phyloP scores from a whole-genome alignment of 2,797 vertebrate genomes.

The Manis javanica region DNA sequence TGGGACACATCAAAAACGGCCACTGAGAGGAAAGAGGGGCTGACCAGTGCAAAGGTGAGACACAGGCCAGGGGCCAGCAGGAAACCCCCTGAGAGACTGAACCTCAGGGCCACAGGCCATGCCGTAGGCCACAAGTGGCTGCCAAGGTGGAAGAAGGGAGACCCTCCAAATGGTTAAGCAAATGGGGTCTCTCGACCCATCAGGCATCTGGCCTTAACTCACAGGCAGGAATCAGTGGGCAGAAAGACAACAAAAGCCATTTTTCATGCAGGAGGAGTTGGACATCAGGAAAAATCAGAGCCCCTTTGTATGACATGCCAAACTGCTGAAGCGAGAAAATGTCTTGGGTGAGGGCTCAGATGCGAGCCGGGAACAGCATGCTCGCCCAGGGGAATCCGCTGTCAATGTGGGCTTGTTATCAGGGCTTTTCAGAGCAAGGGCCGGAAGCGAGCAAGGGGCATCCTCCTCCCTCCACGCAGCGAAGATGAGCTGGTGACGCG shows the following conservation, averaged over 20 bases:
- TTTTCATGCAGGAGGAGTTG: constrained; percentile 88
- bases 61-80: background rate
- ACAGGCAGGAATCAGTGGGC: constrained; percentile 83
- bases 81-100: background rate
- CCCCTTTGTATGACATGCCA: constrained; percentile 90
- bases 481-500: constrained; percentile 89
- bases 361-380: constrained; percentile 84
- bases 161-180: constrained; percentile 69
- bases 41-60: fast-evolving
- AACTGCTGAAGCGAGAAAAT: constrained; percentile 88
- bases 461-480: constrained; percentile 86
- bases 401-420: constrained; percentile 89
- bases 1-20: background rate
- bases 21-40: fast-evolving
- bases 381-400: constrained; percentile 86
- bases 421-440: constrained; percentile 85
- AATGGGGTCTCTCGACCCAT: constrained; percentile 75
- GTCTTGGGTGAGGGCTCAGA: constrained; percentile 88
- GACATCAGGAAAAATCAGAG: constrained; percentile 89
- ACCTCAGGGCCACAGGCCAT: background rate
- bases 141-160: background rate
- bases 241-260: constrained; percentile 85
- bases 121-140: background rate
- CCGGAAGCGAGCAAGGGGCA: constrained; percentile 85
- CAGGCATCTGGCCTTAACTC: constrained; percentile 85